Evolutionary conservation across 2,888 invertebrate genomes (phyloP).

Genomic region (Crossocerus cetratus): DNA sequence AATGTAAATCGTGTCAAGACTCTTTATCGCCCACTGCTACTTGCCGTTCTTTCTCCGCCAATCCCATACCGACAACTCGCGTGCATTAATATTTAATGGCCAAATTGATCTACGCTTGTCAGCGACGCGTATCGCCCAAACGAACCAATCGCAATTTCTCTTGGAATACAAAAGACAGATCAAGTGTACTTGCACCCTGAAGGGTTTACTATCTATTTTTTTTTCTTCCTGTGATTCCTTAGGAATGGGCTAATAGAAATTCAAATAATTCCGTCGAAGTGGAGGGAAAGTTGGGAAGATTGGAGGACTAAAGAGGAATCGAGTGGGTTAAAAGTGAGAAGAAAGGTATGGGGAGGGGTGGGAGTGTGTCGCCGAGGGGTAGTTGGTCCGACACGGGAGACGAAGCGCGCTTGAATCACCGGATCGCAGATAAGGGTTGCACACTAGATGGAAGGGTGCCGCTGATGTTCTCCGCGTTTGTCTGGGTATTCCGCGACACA

Average conservation of each 20-base stretch:
- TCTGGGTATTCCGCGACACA: neutral
- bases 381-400: slow-evolving; percentile 8
- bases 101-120: too few relatives aligned
- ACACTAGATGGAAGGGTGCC: slow-evolving; percentile 15
- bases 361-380: neutral
- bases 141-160: too few relatives aligned
- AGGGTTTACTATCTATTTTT: too few relatives aligned
- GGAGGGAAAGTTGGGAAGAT: slow-evolving; percentile 8
- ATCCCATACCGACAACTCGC: neutral
- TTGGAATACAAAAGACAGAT: too few relatives aligned
- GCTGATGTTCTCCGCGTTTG: slow-evolving; percentile 6
- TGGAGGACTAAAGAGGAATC: slow-evolving; percentile 9
- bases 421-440: slow-evolving; percentile 32
- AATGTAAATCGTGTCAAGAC: slow-evolving; percentile 1
- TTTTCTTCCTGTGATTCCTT: too few relatives aligned
- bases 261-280: neutral
- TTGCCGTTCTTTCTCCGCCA: neutral
- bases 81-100: too few relatives aligned
- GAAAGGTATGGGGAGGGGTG: neutral
- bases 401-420: slow-evolving; percentile 30
- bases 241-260: too few relatives aligned
- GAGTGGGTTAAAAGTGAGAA: slow-evolving; percentile 7
- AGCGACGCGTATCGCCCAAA: too few relatives aligned
- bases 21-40: neutral
- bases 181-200: too few relatives aligned